Base-by-base conservation (phyloP, 2,888 invertebrate genomes). In the Abscondita cerata region DNA sequence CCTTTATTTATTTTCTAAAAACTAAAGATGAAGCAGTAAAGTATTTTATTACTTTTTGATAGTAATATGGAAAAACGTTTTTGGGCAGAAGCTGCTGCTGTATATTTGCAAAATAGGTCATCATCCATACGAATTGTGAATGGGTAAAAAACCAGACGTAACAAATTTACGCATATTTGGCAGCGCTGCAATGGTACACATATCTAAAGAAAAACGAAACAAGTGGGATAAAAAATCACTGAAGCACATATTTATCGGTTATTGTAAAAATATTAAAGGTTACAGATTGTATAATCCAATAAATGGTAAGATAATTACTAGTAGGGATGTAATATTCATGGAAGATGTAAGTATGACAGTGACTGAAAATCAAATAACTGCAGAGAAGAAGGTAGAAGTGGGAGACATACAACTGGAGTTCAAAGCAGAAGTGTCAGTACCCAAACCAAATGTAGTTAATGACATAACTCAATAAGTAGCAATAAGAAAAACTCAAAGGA, bases 71-170 rank as follows among this genome's bases (percentile, higher is more conserved):
- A 60, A 2, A 69, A 64, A 18, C 34, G 31, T 8, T 68, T 67
- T 59, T 70, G 68, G 69, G 67, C 61, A 20, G 67, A 71, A 58
- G 65, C 70, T 5, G 63, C 62, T 4, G 71, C 72, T 8, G 65
- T 68, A 4, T 73, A 72, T 52, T 36, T 70, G 6, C 25, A 48
- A 16, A 74, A 74, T 44, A 59, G 74, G 54, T 65, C 62, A 6
- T 1, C 58, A n/a, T 53, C 52, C 63, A 3, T 60, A 20, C 16
- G 55, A 65, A 61, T 31, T 55, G 19, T 67, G 63, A 58, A 56
- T 52, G n/a, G 56, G 38, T 9, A 51, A 9, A 36, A 73, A 69
- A 2, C 69, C 75, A 3, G 61, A 68, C 52, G 71, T 74, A 16
- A 13, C 53, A 41, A 69, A 77, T 44, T n/a, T 67, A 20, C 52